Base-by-base conservation (phyloP, 1,140 invertebrate genomes). In the Venturia canescens region DNA sequence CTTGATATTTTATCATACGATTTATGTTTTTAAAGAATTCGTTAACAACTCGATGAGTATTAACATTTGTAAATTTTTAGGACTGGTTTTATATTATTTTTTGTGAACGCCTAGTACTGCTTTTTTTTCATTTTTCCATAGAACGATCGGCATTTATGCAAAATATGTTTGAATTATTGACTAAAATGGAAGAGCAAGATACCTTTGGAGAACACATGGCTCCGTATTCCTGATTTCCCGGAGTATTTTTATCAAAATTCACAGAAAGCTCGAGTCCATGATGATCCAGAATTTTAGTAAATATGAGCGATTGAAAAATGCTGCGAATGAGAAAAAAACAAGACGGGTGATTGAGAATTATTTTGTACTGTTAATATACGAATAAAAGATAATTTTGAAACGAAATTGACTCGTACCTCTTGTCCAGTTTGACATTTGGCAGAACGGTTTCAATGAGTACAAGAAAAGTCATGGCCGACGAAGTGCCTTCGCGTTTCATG, bases 221-320 rank as follows among this genome's bases (percentile, higher is more conserved):
- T 79, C 86, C 85, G 53, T 87, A 87, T 60, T 89, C 83, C 1
- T 84, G 83, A 21, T 78, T 79, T 29, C 80, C 82, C 48, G 75
- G 79, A 81, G 80, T 85, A 78, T 69, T 83, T 23, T 82, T 78
- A 78, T 88, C 82, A 26, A 92, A 86, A 67, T 91, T 86, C 77
- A 91, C 79, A 13, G 83, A 81, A 80, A 87, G 83, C 3, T 86
- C 85, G 31, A 90, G 53, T 38, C 89, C 91, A 84, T 89, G 86
- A 13, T 83, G 87, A 77, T 87, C 83, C 29, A 92, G 75, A 76
- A 92, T 89, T 84, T 91, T 90, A 26, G 89, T 88, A 83, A 91
- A 92, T 82, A 92, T 84, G 0, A 92, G 83, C 18, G 89, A 88
- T n/a, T 90, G 87, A 81, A 90, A 91, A 31, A 92, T 83, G 50